Percentiles rank a stretch among this genome's conserved stretches.
Conservation (phyloP, 2,888 invertebrate genomes). For the Diadegma fenestrale region DNA sequence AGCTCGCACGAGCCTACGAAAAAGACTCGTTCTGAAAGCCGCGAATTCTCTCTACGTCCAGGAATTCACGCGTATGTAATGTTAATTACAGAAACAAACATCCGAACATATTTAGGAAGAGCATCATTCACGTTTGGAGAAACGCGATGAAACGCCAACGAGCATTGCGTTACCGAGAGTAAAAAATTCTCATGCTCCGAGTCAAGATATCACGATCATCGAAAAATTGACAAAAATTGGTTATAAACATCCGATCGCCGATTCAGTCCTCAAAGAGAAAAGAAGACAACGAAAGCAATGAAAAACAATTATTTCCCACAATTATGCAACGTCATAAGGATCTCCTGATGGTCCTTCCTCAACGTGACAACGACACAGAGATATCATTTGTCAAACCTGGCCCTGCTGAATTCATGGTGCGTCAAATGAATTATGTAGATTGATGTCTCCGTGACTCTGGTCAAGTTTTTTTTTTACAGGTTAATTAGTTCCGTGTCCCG, state of each 20-base stretch:
- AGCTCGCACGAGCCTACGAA: constrained; percentile 44
- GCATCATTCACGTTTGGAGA: neutral
- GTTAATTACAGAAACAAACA: constrained; percentile 48
- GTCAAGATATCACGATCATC: constrained; percentile 4
- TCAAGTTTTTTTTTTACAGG: neutral
- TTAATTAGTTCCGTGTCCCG: neutral
- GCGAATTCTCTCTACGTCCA: constrained; percentile 14
- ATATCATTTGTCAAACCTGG: constrained; percentile 17
- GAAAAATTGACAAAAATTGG: too few relatives aligned
- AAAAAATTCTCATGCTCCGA: constrained; percentile 1
- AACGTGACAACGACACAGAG: too few relatives aligned
- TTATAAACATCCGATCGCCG: neutral
- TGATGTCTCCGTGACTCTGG: neutral
- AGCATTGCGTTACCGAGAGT: constrained; percentile 6
- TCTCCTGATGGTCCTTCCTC: neutral
- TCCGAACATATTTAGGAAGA: neutral
- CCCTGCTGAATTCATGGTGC: constrained; percentile 3
- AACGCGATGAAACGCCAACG: constrained; percentile 20
- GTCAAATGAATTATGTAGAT: neutral
- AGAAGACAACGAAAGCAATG: neutral
- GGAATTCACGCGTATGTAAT: constrained; percentile 34
- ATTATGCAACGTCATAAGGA: neutral
- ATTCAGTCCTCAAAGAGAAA: neutral
- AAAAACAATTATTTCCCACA: neutral
- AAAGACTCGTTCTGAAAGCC: constrained; percentile 27